Evolutionary conservation across 2,888 invertebrate species (phyloP).

Genomic region (Sthenelais limicola): DNA sequence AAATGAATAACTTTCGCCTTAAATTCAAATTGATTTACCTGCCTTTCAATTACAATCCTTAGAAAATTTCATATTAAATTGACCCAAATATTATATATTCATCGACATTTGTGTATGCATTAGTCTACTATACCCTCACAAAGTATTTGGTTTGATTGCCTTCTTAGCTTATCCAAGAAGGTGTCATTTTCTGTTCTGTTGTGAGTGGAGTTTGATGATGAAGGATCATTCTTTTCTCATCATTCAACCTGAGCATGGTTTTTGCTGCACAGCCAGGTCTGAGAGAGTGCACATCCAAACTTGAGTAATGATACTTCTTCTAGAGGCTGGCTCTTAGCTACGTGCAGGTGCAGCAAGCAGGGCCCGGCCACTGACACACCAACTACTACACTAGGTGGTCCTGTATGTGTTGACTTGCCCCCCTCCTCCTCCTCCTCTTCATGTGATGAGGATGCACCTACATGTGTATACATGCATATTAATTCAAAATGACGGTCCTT

Average conservation of each 20-base stretch:
- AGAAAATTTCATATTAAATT: no score
- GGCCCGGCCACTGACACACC: neutral
- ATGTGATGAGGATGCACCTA: no score
- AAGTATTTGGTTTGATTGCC: constrained; percentile 5
- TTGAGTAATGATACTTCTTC: neutral
- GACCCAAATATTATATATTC: no score
- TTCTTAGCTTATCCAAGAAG: neutral
- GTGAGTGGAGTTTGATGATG: neutral
- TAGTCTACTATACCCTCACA: neutral
- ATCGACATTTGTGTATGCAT: constrained; percentile 7
- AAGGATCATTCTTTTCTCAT: neutral
- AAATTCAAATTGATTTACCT: no score
- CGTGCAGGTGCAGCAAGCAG: constrained; percentile 5
- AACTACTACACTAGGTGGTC: no score
- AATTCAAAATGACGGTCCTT: no score
- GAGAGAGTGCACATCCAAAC: constrained; percentile 35
- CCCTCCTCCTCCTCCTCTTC: no score
- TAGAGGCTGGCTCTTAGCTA: constrained; percentile 6
- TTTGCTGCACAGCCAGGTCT: constrained; percentile 14
- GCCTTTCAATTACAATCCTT: no score
- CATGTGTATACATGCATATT: no score
- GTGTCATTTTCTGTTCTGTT: neutral
- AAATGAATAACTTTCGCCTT: no score
- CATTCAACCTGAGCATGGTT: neutral
- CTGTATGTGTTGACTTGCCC: no score